phyloP scores from a whole-genome alignment of 2,888 invertebrate species.

The Plagodis pulveraria region DNA sequence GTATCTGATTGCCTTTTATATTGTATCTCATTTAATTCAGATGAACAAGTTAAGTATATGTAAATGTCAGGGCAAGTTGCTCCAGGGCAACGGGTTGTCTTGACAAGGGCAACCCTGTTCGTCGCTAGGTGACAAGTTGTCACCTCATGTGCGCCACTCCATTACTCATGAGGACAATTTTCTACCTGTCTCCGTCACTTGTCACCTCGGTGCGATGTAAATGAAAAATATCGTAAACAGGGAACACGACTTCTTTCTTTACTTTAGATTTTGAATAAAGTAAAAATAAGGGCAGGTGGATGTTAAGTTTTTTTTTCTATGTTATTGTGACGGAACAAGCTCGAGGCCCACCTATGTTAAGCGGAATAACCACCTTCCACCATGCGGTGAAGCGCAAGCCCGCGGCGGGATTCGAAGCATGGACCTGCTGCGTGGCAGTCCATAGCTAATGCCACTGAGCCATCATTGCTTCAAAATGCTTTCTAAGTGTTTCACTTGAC shows the following conservation, averaged over 20 bases:
- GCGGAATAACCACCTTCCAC: no score
- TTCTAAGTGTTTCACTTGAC: no score
- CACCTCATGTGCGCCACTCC: slow-evolving; percentile 45
- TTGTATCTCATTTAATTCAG: background rate
- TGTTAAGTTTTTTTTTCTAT: no score
- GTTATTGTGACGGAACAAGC: no score
- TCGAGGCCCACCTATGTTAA: no score
- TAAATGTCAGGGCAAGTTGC: slow-evolving; percentile 8
- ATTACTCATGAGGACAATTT: slow-evolving; percentile 76
- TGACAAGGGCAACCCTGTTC: slow-evolving; percentile 42
- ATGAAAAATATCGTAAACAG: slow-evolving; percentile 20
- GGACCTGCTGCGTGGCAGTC: no score
- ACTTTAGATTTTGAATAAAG: background rate
- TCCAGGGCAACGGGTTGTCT: slow-evolving; percentile 23
- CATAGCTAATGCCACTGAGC: no score
- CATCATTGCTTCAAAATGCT: no score
- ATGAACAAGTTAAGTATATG: slow-evolving; percentile 10
- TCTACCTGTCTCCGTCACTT: slow-evolving; percentile 64
- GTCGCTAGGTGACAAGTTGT: slow-evolving; percentile 57
- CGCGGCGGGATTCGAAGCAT: no score
- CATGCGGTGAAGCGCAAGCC: no score
- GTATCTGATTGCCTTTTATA: no score
- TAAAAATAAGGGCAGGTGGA: background rate
- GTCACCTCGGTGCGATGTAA: slow-evolving; percentile 4
- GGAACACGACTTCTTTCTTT: background rate